Conservation (phyloP, 2,797 vertebrate species). For the Parambassis ranga region DNA sequence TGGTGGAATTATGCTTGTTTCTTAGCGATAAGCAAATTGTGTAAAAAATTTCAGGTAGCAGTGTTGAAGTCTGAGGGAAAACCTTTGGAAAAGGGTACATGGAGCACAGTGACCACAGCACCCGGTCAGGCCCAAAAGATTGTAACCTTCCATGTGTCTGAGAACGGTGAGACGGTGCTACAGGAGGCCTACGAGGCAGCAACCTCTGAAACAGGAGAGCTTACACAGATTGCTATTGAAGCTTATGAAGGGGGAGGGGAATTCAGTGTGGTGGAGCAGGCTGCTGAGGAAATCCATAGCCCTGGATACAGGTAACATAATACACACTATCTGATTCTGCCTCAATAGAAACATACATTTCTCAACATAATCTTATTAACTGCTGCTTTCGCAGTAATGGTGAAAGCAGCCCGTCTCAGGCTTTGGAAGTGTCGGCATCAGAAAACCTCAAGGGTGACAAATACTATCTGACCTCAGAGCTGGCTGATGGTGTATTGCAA, state of each 20-base stretch:
- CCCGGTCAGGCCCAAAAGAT: slow-evolving; percentile 82
- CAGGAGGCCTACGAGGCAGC: slow-evolving; percentile 82
- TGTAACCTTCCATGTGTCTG: slow-evolving; percentile 89
- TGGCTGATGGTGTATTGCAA: slow-evolving; percentile 83
- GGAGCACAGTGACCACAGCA: slow-evolving; percentile 56
- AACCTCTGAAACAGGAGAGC: slow-evolving; percentile 73
- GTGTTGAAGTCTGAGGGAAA: slow-evolving; percentile 88
- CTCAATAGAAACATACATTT: neutral
- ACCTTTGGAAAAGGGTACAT: slow-evolving; percentile 55
- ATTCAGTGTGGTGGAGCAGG: slow-evolving; percentile 87
- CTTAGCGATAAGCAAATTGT: neutral
- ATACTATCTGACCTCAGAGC: slow-evolving; percentile 82
- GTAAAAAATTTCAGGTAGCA: slow-evolving; percentile 81
- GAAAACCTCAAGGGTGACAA: slow-evolving; percentile 81
- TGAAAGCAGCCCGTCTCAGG: slow-evolving; percentile 74
- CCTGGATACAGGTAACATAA: slow-evolving; percentile 80
- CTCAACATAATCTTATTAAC: neutral
- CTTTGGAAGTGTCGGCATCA: slow-evolving; percentile 74
- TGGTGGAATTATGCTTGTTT: neutral
- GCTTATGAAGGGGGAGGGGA: slow-evolving; percentile 78
- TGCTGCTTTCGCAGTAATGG: slow-evolving; percentile 61
- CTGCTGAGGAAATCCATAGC: slow-evolving; percentile 83
- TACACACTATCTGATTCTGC: neutral
- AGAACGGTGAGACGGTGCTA: slow-evolving; percentile 80
- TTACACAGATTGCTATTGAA: slow-evolving; percentile 88